Base-by-base conservation (phyloP, 2,888 invertebrate genomes). In the Drosophila subsilvestris region DNA sequence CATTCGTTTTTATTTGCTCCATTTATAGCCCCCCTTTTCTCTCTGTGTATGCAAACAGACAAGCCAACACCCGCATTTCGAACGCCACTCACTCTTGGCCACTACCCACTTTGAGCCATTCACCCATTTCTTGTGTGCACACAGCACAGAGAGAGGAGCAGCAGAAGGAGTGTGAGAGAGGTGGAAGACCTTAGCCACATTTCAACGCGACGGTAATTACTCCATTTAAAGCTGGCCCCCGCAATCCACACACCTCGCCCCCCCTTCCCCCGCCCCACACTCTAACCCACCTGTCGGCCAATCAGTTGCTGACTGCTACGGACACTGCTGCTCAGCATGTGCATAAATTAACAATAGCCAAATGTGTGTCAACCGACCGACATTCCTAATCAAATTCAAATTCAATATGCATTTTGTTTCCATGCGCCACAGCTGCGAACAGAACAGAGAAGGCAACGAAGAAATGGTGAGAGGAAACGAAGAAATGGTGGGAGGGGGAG, bases 161-260 rank as follows among this genome's bases (percentile, higher is more conserved):
- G 70, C 62, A 70, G 72, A 67, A 29, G 20, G 10, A 2, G 27
- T 12, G 8, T 17, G 18, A 37, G 17, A 8, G 37, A 9, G 4
- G 32, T 25, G 25, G 6, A 25, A 20, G 12, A 53, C 42, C 43
- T 29, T 14, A 43, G 55, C 55, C 55, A 53, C 67, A 74, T 74
- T 72, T 74, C 67, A 57, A 60, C 60, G 74, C 49, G 65, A 53
- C 71, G 71, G 73, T 88, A 85, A 88, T 85, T 85, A 85, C 85
- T 85, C 77, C 86, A 85, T 85, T 83, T 65, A 74, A 57, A 47
- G 56, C 43, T 37, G 27, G 14, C 55, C 66, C 32, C 57, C 42
- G 17, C 57, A 10, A 8, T 61, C 20, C 17, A 4, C n/a, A 4
- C n/a, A 22, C 42, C 59, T 18, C 9, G 12, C 17, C 18, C 29